phyloP scores from a whole-genome alignment of 1,140 invertebrate genomes.

The Zaprionus nigranus region DNA sequence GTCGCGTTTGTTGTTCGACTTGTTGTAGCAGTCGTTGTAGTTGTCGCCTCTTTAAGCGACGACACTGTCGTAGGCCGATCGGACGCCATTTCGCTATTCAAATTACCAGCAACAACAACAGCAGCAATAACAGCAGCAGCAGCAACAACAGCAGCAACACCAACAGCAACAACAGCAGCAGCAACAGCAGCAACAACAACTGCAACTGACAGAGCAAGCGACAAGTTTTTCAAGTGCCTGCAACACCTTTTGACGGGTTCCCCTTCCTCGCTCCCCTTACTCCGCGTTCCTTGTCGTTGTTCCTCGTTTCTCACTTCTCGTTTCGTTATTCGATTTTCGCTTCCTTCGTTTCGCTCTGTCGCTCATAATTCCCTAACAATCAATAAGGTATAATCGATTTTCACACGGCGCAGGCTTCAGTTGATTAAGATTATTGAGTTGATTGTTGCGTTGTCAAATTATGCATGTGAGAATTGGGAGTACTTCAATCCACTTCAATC shows the following conservation, averaged over 20 bases:
- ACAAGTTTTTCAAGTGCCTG: conserved; percentile 79
- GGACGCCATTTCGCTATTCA: conserved; percentile 70
- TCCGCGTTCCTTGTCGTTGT: neutral
- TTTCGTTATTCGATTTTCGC: neutral
- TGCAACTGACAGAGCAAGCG: conserved; percentile 8
- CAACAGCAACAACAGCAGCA: conserved; percentile 31
- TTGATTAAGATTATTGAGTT: neutral
- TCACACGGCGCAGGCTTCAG: neutral
- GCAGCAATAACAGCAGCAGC: conserved; percentile 30
- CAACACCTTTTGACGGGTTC: conserved; percentile 78
- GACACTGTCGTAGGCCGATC: conserved; percentile 48
- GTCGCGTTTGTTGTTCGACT: conserved; percentile 44
- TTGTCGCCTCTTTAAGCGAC: conserved; percentile 63
- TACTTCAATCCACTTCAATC: too few species aligned
- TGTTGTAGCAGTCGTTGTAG: conserved; percentile 49
- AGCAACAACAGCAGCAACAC: conserved; percentile 18
- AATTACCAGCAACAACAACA: conserved; percentile 62
- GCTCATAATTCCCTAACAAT: conserved; percentile 15
- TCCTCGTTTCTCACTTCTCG: neutral
- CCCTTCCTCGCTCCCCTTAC: conserved; percentile 4
- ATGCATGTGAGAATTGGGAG: neutral
- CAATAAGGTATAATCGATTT: conserved; percentile 5
- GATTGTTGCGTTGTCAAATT: neutral
- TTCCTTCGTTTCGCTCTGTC: neutral
- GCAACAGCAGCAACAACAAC: conserved; percentile 35